phyloP scores from a whole-genome alignment of 2,888 invertebrate genomes.

The Anodontia alba region DNA sequence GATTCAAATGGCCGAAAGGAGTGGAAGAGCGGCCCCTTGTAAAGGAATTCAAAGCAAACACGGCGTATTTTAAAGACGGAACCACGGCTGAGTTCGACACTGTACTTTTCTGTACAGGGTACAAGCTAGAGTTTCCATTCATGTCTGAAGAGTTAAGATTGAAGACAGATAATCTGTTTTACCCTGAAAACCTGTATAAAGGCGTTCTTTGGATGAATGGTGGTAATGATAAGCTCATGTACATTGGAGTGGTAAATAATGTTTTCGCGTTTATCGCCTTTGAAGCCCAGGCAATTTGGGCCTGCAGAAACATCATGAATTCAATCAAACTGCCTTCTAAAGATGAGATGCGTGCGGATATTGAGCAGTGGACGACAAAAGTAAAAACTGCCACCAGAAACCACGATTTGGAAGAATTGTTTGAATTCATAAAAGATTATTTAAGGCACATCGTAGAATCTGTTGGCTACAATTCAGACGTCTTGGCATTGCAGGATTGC shows the following conservation, averaged over 20 bases:
- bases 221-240: background rate
- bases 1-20: conserved; percentile 15
- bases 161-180: background rate
- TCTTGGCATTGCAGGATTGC: background rate
- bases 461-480: background rate
- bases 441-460: background rate
- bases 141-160: background rate
- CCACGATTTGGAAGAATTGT: background rate
- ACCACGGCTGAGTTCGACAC: background rate
- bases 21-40: conserved; percentile 27
- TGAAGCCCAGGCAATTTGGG: conserved; percentile 9
- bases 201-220: too few species aligned
- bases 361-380: background rate
- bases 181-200: background rate
- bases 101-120: background rate
- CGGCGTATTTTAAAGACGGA: background rate
- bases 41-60: conserved; percentile 1
- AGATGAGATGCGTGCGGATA: background rate
- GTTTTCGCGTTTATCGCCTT: background rate
- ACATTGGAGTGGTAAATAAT: background rate
- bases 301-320: background rate
- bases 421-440: background rate
- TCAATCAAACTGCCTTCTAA: background rate
- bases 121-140: background rate
- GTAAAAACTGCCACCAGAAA: background rate